Conservation (phyloP, 2,113 vertebrate genomes). For the Cephalopterus ornatus region DNA sequence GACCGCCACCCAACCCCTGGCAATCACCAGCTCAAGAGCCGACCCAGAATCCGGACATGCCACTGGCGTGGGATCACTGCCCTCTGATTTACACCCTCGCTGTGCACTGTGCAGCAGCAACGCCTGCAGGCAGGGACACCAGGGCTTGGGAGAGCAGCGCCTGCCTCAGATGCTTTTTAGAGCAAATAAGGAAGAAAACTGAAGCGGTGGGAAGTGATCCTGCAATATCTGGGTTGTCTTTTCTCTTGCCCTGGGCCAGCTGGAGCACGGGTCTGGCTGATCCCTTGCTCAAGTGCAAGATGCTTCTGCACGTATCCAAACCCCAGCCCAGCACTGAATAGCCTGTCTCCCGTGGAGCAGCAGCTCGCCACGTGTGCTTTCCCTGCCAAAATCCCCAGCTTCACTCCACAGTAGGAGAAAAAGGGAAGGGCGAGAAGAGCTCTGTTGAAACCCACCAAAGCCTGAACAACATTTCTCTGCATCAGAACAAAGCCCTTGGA, state of each 20-base stretch:
- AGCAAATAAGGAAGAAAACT: background rate
- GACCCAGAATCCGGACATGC: fast-evolving
- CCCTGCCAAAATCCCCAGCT: background rate
- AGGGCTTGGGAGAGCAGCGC: background rate
- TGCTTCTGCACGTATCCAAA: background rate
- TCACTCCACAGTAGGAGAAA: background rate
- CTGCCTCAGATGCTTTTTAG: background rate
- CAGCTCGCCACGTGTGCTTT: background rate
- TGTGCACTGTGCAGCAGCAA: background rate
- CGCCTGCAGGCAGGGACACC: background rate
- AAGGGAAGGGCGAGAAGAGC: background rate
- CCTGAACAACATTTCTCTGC: background rate
- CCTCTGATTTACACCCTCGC: background rate
- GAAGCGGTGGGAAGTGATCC: background rate
- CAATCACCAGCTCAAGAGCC: fast-evolving
- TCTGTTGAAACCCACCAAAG: background rate
- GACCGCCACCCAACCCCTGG: fast-evolving
- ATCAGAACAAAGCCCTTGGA: conserved; percentile 2
- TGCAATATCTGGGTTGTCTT: background rate
- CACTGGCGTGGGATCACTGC: background rate
- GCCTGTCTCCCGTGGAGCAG: fast-evolving
- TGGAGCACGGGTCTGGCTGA: background rate
- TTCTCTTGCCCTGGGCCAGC: background rate
- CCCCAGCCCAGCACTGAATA: background rate
- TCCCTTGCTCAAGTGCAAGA: background rate